Conservation (phyloP, 2,797 vertebrate genomes). For the Selene dorsalis region DNA sequence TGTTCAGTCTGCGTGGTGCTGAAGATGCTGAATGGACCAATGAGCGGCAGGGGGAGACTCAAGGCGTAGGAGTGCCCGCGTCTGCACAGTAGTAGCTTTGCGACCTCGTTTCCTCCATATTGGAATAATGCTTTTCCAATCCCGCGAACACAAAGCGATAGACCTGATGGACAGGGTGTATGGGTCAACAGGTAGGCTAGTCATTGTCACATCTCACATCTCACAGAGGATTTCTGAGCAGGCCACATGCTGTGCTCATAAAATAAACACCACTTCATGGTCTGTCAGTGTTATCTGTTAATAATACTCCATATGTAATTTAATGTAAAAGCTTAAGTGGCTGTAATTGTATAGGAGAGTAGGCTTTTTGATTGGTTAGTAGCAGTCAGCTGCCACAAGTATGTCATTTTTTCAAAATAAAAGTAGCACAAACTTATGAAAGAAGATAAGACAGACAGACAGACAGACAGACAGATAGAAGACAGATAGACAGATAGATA, state of each 20-base stretch:
- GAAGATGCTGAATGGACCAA: conserved; percentile 79
- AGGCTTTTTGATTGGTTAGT: conserved; percentile 33
- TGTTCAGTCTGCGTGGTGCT: conserved; percentile 85
- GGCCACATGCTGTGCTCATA: background rate
- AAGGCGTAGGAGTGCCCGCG: conserved; percentile 68
- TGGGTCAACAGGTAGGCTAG: conserved; percentile 23
- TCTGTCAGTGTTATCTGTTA: background rate
- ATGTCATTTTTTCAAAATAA: conserved; percentile 48
- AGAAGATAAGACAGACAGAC: too few species aligned
- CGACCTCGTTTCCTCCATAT: conserved; percentile 55
- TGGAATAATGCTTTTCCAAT: conserved; percentile 46
- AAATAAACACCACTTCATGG: background rate
- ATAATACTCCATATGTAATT: background rate
- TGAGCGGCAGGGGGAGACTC: conserved; percentile 65
- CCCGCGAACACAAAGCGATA: conserved; percentile 3
- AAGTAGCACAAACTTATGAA: conserved; percentile 5
- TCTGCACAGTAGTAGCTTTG: conserved; percentile 56
- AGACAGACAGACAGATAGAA: too few species aligned
- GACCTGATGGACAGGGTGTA: background rate
- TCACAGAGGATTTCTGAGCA: background rate
- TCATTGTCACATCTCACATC: background rate
- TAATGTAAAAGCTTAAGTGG: background rate
- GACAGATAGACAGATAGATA: too few species aligned
- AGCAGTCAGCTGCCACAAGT: conserved; percentile 12
- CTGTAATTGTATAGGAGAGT: background rate